phyloP scores from a whole-genome alignment of 2,113 vertebrate species.

The Hypanus sabinus region DNA sequence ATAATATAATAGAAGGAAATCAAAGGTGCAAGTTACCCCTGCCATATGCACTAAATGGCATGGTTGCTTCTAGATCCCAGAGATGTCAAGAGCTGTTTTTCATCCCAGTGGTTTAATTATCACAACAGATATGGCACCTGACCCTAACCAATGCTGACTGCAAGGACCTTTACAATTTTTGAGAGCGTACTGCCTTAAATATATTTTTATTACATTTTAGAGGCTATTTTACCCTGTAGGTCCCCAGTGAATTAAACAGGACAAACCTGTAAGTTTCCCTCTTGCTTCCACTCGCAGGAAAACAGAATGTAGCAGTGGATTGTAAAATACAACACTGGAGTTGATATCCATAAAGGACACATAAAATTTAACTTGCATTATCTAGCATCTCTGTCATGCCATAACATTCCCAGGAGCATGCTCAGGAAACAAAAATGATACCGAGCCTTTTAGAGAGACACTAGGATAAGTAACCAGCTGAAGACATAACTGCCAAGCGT shows the following conservation, averaged over 20 bases:
- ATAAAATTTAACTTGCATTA: not conserved
- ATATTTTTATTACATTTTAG: conserved; percentile 9
- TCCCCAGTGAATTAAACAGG: not conserved
- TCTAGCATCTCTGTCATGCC: not conserved
- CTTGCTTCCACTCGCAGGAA: not conserved
- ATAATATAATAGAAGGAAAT: not conserved
- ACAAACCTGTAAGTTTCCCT: not conserved
- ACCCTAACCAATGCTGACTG: not conserved
- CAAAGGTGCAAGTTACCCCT: not conserved
- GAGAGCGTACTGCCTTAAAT: not conserved
- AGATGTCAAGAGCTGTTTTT: not conserved
- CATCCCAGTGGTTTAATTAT: not conserved
- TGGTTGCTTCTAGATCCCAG: no score
- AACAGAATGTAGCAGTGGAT: not conserved
- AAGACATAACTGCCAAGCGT: no score
- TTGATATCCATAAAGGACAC: not conserved
- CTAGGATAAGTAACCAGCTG: no score
- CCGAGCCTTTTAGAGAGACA: not conserved
- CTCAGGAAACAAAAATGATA: not conserved
- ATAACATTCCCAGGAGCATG: not conserved
- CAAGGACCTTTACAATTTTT: not conserved
- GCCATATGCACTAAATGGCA: no score
- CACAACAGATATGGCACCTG: not conserved
- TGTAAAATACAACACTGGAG: not conserved
- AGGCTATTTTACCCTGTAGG: not conserved